phyloP scores from a whole-genome alignment of 2,797 vertebrate genomes.

The Poecilia gillii region DNA sequence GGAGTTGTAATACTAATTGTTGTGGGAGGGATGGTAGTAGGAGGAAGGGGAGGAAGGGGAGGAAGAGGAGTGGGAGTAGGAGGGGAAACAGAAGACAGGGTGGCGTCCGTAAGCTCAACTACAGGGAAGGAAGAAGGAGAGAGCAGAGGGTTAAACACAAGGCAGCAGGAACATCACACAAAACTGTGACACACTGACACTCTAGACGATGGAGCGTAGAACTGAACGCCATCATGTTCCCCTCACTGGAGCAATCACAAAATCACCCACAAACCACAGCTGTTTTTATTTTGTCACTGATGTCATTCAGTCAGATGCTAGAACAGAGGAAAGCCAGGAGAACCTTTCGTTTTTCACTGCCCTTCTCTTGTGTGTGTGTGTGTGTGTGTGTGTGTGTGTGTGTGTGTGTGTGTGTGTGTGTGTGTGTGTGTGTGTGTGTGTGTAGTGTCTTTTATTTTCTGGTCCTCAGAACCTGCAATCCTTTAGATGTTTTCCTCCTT shows the following conservation, averaged over 20 bases:
- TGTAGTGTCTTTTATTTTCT: background rate
- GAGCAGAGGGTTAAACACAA: constrained; percentile 76
- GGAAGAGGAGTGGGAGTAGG: constrained; percentile 73
- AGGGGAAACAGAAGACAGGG: constrained; percentile 78
- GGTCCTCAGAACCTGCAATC: background rate
- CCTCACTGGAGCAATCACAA: background rate
- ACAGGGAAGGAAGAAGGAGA: constrained; percentile 79
- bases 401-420: too few species aligned
- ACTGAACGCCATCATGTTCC: constrained; percentile 7
- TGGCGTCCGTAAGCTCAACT: constrained; percentile 76
- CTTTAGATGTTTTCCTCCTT: background rate
- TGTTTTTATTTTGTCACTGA: background rate
- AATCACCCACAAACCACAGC: background rate
- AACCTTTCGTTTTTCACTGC: background rate
- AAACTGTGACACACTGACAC: constrained; percentile 29
- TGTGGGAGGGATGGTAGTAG: constrained; percentile 76
- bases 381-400: background rate
- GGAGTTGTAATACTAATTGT: constrained; percentile 75
- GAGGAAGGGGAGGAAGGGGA: constrained; percentile 70
- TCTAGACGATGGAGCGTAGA: constrained; percentile 6
- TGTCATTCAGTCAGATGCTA: background rate
- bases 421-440: too few species aligned
- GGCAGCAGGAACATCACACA: constrained; percentile 46
- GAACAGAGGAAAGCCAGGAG: background rate
- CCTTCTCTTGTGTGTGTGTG: background rate